These are phyloP conservation scores for Enteromius trimaculatus DNA, from an alignment of 2,797 vertebrate genomes.

Conservation along the genomic window DNA sequence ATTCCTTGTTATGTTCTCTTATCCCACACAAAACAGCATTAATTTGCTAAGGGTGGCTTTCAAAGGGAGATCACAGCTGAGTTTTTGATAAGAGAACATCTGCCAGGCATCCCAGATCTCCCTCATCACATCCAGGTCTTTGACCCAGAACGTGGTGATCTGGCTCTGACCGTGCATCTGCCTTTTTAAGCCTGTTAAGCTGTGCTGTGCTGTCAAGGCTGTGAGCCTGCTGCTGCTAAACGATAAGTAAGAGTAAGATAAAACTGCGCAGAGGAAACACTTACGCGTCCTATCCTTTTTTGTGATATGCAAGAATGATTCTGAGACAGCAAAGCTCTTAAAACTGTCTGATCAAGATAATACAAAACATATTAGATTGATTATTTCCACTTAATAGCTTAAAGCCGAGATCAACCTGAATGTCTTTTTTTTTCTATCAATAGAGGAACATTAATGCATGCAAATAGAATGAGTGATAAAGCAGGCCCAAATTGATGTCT, in stretches of 20 bases:
- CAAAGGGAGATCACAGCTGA: constrained; percentile 32
- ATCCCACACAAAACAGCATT: constrained; percentile 8
- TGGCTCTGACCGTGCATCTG: constrained; percentile 28
- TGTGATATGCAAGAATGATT: constrained; percentile 21
- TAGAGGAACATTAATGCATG: constrained; percentile 10
- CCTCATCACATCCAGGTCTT: constrained; percentile 45
- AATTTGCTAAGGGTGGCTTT: not conserved
- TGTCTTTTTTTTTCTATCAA: not conserved
- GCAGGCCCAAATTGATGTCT: constrained; percentile 1
- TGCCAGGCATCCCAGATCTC: constrained; percentile 37
- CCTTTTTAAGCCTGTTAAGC: constrained; percentile 57
- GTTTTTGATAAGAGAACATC: constrained; percentile 45
- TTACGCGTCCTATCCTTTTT: constrained; percentile 10
- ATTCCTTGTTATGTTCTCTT: constrained; percentile 3
- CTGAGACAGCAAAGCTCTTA: not conserved
- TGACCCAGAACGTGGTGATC: constrained; percentile 51
- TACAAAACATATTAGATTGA: not conserved
- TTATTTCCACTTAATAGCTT: constrained; percentile 13
- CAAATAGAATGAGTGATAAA: constrained; percentile 1
- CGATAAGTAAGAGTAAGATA: constrained; percentile 43
- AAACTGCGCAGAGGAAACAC: constrained; percentile 13
- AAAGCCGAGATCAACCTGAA: not conserved
- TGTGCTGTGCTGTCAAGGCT: constrained; percentile 44
- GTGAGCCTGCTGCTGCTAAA: constrained; percentile 44
- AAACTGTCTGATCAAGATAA: constrained; percentile 17